A percentile compares a stretch with the other conserved stretches of the same genome.
phyloP scores from a whole-genome alignment of 2,113 vertebrate genomes.

The Anoplopoma fimbria region DNA sequence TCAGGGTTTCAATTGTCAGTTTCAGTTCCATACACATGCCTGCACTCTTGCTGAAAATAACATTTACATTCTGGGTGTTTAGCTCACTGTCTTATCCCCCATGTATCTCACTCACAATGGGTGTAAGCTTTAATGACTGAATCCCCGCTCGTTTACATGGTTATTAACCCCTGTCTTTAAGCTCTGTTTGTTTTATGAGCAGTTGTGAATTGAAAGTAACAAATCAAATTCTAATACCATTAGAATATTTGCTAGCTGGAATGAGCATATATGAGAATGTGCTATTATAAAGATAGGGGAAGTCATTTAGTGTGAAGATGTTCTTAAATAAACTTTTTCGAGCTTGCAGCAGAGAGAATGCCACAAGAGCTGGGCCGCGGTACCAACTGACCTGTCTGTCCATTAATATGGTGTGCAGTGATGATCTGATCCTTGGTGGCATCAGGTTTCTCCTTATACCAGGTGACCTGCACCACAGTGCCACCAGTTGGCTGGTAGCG shows the following conservation, averaged over 20 bases:
- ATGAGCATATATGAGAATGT: background rate
- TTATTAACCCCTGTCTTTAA: background rate
- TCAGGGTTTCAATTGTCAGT: conserved; percentile 29
- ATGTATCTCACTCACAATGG: background rate
- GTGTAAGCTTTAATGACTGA: background rate
- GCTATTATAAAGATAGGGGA: background rate
- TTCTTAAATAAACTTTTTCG: background rate
- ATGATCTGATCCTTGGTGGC: conserved; percentile 76
- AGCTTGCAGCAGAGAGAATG: no score
- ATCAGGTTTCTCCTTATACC: conserved; percentile 61
- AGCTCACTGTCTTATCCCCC: background rate
- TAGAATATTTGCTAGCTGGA: background rate
- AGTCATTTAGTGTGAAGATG: background rate
- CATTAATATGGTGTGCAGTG: conserved; percentile 56
- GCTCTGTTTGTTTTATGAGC: background rate
- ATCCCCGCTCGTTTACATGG: background rate
- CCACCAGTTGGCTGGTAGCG: conserved; percentile 5
- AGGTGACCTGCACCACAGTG: conserved; percentile 76
- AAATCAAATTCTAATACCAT: background rate
- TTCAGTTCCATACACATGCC: background rate
- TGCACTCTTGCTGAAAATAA: background rate
- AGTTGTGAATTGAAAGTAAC: background rate
- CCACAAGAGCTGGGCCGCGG: background rate
- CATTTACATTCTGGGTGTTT: background rate
- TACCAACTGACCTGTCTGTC: conserved; percentile 72